Evolutionary conservation across 2,888 invertebrate species (phyloP), one percentile per base, ranked within the genome.

Genomic region (Andrena praecox): DNA sequence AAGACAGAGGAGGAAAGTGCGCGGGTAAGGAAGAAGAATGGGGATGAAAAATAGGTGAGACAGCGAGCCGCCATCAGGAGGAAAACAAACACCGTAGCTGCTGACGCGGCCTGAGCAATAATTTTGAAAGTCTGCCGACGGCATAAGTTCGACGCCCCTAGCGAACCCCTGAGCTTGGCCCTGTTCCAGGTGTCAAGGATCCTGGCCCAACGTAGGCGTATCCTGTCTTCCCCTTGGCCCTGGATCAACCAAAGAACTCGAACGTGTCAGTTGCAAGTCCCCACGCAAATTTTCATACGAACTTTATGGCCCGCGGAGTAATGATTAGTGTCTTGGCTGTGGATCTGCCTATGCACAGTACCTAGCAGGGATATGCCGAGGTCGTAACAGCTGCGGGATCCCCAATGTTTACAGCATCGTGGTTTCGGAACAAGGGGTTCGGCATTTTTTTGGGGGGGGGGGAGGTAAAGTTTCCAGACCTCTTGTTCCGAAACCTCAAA

Each of bases 111-210:
- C 56, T 86, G 82, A 82, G 91, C 86, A 91, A 93, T 93, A 92
- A 93, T 93, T 93, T 91, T 90, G 90, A 90, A 91, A 91, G 91
- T 88, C 92, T 92, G 92, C 92, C 91, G 91, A 87, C 91, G 91
- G 91, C 93, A 90, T 91, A 89, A 91, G 93, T 91, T 91, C 91
- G 90, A 90, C 89, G 90, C 89, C 90, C 91, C 74, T 78, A 56
- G 84, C 74, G 80, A 82, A 89, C 81, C 42, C 42, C 82, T 87
- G 85, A 89, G 87, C 89, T 93, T 93, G 93, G 93, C 93, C 87
- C 79, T 75, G 88, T 92, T 92, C 93, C 93, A 93, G 92, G 91
- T 93, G 93, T 93, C 93, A 92, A 93, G 91, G 91, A 91, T 91
- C 90, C 86, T 80, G 82, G 80, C 71, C 76, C 77, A 56, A 79